Evolutionary conservation across 2,888 invertebrate species (phyloP), one percentile per base, ranked within the genome.

Genomic region (Ormyrus nitidulus): DNA sequence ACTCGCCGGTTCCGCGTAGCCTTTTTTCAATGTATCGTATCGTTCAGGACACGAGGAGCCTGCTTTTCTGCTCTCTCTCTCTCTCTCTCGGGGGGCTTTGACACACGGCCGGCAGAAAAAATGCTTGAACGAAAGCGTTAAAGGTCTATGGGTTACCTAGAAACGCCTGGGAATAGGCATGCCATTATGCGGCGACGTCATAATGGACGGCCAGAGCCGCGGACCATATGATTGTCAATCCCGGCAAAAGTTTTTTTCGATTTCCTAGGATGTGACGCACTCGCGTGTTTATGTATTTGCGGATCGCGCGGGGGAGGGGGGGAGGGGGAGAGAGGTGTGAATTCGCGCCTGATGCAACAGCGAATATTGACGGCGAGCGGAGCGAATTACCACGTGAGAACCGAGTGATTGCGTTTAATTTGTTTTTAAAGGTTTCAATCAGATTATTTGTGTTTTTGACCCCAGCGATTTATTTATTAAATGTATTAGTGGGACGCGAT

Each of bases 211-310:
- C 13, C 10, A 59, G 11, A 11, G 54, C 11, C 61, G n/a, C 10
- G 34, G 46, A 62, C 56, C 70, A 72, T 76, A 72, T 72, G 76
- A 76, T 72, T 80, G 75, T 80, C 71, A 80, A 71, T 70, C 53
- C 54, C 34, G 34, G 68, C 56, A 65, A 66, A 34, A 53, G 46
- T 64, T 78, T 66, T 71, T 48, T 13, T 66, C 48, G 56, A 76
- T 76, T 76, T 72, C n/a, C 68, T 9, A 58, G 59, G 66, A 71
- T 34, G 64, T 65, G 70, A 75, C 54, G 64, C 70, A 54, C 75
- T 51, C 69, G 76, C 44, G 5, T 46, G 68, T 51, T 9, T 48
- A 44, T 62, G 65, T 61, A 46, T 44, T 7, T 11, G 9, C 13
- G 11, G 7, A 48, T 13, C 54, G 6, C 58, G 49, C n/a, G 49